Base-by-base conservation (phyloP, 2,113 vertebrate genomes). In the Corythaeola cristata region DNA sequence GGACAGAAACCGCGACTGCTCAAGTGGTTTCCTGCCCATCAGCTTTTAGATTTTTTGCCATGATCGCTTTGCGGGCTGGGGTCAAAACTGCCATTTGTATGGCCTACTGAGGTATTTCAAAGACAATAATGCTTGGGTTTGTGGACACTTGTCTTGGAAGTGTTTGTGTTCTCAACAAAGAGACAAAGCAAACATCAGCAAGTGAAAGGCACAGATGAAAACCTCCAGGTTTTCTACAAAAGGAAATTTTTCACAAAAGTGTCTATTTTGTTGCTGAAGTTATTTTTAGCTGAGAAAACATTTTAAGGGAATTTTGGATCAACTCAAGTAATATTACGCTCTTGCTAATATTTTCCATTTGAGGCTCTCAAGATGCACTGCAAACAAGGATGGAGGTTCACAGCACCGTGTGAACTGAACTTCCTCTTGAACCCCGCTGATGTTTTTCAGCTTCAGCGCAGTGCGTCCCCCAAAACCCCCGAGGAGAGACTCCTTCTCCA, bases 271-370 rank as follows among this genome's bases (percentile, higher is more conserved):
- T 81, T 66, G 88, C 14, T 28, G 49, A n/a, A 67, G 84, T 60
- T 94, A 96, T 96, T 95, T 91, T 96, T 94, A 95, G 80, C 89
- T 89, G 87, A 92, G 81, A 95, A 95, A 97, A 96, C 87, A 92
- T 78, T 92, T 89, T 69, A 80, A 90, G 92, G 93, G 95, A 55
- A 80, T 94, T 94, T 94, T 95, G 93, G 95, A 96, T 92, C 79
- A 23, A 39, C 52, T 77, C 18, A 21, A 92, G 94, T 41, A 67
- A 15, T 74, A 63, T 49, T 93, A 41, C 26, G 88, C 92, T 86
- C 22, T 49, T 81, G 89, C 84, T 95, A 72, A 92, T 96, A 88
- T 96, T 97, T 96, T 94, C 93, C 87, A 55, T 84, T 85, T 7
- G 83, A 86, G 90, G 76, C 83, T 89, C 86, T 86, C 23, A 37